Base-by-base conservation (phyloP, 2,113 vertebrate genomes). In the Limnothrissa miodon region DNA sequence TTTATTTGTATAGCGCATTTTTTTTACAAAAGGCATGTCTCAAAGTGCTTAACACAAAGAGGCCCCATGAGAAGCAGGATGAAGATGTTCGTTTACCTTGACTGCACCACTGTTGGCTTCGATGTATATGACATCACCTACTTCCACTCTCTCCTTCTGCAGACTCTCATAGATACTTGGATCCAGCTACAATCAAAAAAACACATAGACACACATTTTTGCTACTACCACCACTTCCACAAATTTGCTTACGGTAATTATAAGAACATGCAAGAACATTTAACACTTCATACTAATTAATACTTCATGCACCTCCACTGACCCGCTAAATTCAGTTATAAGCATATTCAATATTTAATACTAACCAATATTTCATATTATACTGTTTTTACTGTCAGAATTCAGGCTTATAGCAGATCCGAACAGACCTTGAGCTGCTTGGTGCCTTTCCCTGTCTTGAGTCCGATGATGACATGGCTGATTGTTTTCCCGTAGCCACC, bases 101-200 rank as follows among this genome's bases (percentile, higher is more conserved):
- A 99, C 98, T 0, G 98, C 97, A 70, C 98, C 98, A 19, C 98
- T 99, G 94, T 99, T 99, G 80, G 98, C 97, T 93, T 99, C 98
- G 5, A 99, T 99, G 90, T 99, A 99, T 93, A 99, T 99, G 89
- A 99, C 98, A 0, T 99, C 98, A 44, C 98, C 98, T 0, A 96
- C 97, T 91, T 99, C 97, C 39, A 99, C 98, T 3, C 97, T 94
- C 87, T 99, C 98, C 88, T 99, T 99, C 93, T 99, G 98, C 86
- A 99, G 93, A 89, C 98, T 99, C 91, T 99, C 98, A 88, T 99
- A 99, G 89, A 99, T 99, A 91, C 97, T 99, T 33, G 98, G 98
- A 88, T 99, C 98, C 94, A 99, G 92, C 98, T 99, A 62, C 46
- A 92, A 83, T 85, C 46, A 86, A 46, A 88, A 5, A n/a, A 78